phyloP scores from a whole-genome alignment of 1,140 invertebrate genomes.

The Magallana ariakensis region DNA sequence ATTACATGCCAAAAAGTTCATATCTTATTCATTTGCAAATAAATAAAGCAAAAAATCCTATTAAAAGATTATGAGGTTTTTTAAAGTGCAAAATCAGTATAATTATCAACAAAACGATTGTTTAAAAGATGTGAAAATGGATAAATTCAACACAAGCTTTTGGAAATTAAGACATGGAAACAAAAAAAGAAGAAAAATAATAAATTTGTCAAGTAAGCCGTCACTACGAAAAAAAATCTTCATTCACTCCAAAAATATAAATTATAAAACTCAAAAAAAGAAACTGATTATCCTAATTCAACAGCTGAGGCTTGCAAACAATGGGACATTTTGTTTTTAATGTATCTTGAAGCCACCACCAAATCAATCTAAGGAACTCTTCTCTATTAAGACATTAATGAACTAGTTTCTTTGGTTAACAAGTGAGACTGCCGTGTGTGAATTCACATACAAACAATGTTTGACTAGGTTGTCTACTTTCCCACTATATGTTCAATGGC shows the following conservation, averaged over 20 bases:
- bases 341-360: conserved; percentile 25
- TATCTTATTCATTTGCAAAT: conserved; percentile 30
- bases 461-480: not conserved
- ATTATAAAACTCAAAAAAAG: conserved; percentile 23
- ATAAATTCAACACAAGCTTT: conserved; percentile 21
- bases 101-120: not conserved
- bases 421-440: not conserved
- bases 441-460: conserved; percentile 25
- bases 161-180: not conserved
- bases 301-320: conserved; percentile 17
- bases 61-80: conserved; percentile 29
- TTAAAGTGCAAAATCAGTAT: conserved; percentile 12
- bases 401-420: conserved; percentile 20
- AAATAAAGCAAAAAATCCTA: conserved; percentile 23
- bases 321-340: not conserved
- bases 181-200: conserved; percentile 7
- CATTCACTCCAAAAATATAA: conserved; percentile 16
- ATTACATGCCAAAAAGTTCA: conserved; percentile 33
- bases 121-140: conserved; percentile 7
- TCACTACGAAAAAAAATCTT: conserved; percentile 22
- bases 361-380: conserved; percentile 1
- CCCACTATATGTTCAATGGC: not conserved
- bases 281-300: conserved; percentile 43
- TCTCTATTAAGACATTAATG: conserved; percentile 26
- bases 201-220: conserved; percentile 30